Evolutionary conservation across 1,140 invertebrate species (phyloP).

Genomic region (Cydia fagiglandana): DNA sequence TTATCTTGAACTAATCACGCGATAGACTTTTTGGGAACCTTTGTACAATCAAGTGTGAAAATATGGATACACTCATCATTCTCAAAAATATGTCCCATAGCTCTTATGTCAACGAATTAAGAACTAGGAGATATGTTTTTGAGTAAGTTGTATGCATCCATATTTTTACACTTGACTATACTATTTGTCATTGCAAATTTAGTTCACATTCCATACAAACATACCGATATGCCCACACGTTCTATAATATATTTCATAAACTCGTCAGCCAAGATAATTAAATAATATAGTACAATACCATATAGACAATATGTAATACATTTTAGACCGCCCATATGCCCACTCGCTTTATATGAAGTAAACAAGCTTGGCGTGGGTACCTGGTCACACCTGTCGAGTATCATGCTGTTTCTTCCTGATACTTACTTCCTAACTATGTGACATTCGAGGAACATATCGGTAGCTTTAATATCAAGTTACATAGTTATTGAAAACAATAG

Average conservation of each 20-base stretch:
- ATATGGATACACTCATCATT: too few species aligned
- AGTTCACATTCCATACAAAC: not conserved
- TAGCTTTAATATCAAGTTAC: not conserved
- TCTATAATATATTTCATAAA: not conserved
- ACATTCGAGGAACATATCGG: conserved; percentile 11
- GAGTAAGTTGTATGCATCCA: too few species aligned
- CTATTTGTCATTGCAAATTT: not conserved
- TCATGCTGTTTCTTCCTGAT: not conserved
- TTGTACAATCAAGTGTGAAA: too few species aligned
- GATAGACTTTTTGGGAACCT: too few species aligned
- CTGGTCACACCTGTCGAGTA: not conserved
- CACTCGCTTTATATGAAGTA: not conserved
- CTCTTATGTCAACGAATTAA: too few species aligned
- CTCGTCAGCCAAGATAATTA: not conserved
- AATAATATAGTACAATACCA: conserved; percentile 19
- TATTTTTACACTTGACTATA: too few species aligned
- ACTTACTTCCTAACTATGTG: not conserved
- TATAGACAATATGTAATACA: conserved; percentile 18
- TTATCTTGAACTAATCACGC: too few species aligned
- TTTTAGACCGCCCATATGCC: conserved; percentile 25
- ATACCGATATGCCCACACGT: not conserved
- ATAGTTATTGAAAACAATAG: not conserved
- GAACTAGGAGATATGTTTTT: too few species aligned
- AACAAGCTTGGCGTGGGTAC: not conserved
- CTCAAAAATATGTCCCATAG: too few species aligned